Evolutionary conservation across 2,113 vertebrate genomes (phyloP), one percentile per base, ranked within the genome.

Genomic region (Ranitomeya imitator): DNA sequence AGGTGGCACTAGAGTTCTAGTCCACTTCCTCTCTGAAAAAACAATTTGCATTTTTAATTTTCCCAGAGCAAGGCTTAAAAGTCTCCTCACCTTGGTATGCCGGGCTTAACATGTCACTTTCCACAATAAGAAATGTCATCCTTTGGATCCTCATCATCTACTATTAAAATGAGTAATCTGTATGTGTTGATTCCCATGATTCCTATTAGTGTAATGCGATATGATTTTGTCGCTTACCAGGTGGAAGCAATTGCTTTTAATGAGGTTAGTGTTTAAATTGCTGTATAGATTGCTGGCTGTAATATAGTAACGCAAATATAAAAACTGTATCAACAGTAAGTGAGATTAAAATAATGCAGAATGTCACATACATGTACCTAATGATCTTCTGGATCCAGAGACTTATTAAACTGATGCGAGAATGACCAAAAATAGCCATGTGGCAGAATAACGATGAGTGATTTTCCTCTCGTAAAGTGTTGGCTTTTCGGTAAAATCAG

Each of bases 181-280:
- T 13, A 45, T 16, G 11, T 26, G 55, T 7, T 8, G 59, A 59
- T 37, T 45, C 57, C 57, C 57, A 61, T 37, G 79, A 81, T 81
- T 81, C 37, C 79, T 45, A 61, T 81, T 81, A 81, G 57, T 61
- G n/a, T 81, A 81, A 81, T 61, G 8, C 8, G 13, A 61, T 81
- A 61, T 12, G 79, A 81, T 81, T 61, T 59, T 81, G 79, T 45
- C 79, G 45, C 45, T 81, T 61, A 61, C 79, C 79, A 81, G 57
- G 79, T 81, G 79, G 31, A 59, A 81, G 79, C 57, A 37, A 81
- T 45, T 81, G 79, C 79, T 81, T 19, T 81, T 81, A 81, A 81
- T 81, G 79, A 81, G 79, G 26, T 61, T 16, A 60, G 79, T 11
- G 15, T 31, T 2, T 31, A 18, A 80, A 80, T 31, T 80, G 79